A percentile compares a stretch with the other conserved stretches of the same genome.
phyloP scores from a whole-genome alignment of 2,888 invertebrate genomes.

The Phanerotoma sp. region DNA sequence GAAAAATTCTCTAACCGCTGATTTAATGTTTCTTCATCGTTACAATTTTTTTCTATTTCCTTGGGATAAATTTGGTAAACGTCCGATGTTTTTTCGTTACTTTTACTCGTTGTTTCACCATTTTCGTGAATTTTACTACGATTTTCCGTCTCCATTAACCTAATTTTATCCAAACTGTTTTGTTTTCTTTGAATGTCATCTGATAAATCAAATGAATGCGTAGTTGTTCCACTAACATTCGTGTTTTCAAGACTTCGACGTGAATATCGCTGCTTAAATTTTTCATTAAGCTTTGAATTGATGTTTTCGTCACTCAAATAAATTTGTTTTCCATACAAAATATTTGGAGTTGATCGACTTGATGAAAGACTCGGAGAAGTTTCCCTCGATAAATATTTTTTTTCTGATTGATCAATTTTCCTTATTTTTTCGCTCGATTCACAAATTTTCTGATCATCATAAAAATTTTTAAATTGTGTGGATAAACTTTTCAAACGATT shows the following conservation, averaged over 20 bases:
- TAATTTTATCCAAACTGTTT: constrained; percentile 9
- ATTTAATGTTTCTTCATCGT: too few species aligned
- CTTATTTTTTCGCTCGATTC: too few species aligned
- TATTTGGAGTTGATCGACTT: constrained; percentile 29
- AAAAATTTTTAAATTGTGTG: not conserved
- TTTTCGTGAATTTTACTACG: not conserved
- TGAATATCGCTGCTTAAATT: constrained; percentile 34
- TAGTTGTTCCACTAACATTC: constrained; percentile 34
- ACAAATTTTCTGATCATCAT: not conserved
- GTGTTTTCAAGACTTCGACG: constrained; percentile 43
- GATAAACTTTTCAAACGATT: not conserved
- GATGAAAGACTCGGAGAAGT: too few species aligned
- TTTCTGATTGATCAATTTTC: too few species aligned
- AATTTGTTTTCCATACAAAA: constrained; percentile 22
- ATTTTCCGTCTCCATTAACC: not conserved
- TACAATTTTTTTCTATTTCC: too few species aligned
- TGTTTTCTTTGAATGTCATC: not conserved
- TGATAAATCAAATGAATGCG: not conserved
- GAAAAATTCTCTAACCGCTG: too few species aligned
- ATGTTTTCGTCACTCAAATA: constrained; percentile 7
- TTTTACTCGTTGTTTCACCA: not conserved
- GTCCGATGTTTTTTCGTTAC: too few species aligned
- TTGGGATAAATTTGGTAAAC: too few species aligned
- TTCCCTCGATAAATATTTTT: too few species aligned
- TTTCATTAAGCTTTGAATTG: constrained; percentile 23